A percentile compares a stretch with the other conserved stretches of the same genome.
Conservation (phyloP, 2,113 vertebrate species). For the Anarhynchus alexandrinus region DNA sequence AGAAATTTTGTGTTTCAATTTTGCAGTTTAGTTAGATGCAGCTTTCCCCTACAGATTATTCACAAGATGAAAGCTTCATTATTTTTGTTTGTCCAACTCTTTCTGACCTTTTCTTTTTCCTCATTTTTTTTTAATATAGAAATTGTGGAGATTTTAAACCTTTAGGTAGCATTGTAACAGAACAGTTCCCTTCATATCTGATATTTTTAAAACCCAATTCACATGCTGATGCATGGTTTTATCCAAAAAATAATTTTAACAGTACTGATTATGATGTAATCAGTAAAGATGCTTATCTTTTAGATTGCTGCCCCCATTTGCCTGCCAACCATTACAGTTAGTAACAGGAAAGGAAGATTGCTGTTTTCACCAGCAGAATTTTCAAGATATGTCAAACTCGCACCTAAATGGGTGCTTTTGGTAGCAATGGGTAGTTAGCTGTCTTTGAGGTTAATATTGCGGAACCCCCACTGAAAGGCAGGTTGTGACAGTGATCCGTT, state of each 20-base stretch:
- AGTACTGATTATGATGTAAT: not conserved
- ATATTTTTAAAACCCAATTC: not conserved
- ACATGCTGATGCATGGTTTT: not conserved
- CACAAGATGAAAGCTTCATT: not conserved
- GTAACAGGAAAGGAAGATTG: not conserved
- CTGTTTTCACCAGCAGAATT: not conserved
- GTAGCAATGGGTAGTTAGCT: not conserved
- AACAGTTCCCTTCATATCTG: not conserved
- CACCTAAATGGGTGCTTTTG: not conserved
- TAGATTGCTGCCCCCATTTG: not conserved
- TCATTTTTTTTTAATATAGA: not conserved
- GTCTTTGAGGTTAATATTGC: not conserved
- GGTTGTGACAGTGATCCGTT: not conserved
- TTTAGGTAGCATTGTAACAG: not conserved
- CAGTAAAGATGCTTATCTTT: not conserved
- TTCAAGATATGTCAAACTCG: not conserved
- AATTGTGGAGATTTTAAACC: not conserved
- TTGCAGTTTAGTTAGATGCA: not conserved
- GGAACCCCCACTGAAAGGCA: not conserved
- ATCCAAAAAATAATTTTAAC: not conserved
- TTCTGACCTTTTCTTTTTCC: not conserved
- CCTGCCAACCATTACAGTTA: not conserved
- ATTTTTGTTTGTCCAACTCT: not conserved
- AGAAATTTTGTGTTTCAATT: not conserved
- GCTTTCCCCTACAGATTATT: not conserved